Evolutionary conservation across 2,797 vertebrate species (phyloP).

Genomic region (Sebastiscus albofasciatus): DNA sequence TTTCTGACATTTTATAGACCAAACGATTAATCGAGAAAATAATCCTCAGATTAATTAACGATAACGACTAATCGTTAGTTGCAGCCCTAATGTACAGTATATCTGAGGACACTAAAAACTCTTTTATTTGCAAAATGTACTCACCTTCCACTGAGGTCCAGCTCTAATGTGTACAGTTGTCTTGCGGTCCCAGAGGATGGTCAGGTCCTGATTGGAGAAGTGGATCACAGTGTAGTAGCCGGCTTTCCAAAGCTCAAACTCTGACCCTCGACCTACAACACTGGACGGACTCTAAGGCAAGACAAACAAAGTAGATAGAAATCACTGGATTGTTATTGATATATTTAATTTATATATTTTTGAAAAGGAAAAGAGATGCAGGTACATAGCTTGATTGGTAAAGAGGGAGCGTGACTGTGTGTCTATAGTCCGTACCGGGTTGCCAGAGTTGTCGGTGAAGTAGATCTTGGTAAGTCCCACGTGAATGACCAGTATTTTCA

Average conservation of each 20-base stretch:
- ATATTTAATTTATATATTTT: neutral
- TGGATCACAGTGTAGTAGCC: constrained; percentile 93
- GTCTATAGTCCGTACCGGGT: constrained; percentile 82
- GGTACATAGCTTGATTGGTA: neutral
- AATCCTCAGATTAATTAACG: no score
- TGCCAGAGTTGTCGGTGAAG: constrained; percentile 91
- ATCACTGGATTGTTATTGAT: neutral
- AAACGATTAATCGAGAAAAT: no score
- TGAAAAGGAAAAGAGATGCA: neutral
- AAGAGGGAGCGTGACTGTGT: constrained; percentile 1
- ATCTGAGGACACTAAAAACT: neutral
- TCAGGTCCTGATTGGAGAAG: constrained; percentile 92
- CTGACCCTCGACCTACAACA: constrained; percentile 84
- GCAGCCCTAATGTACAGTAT: no score
- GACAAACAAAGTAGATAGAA: constrained; percentile 1
- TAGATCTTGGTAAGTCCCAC: constrained; percentile 94
- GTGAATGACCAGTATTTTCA: constrained; percentile 94
- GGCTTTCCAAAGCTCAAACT: constrained; percentile 93
- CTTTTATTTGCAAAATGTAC: neutral
- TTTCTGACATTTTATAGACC: no score
- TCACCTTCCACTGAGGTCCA: constrained; percentile 96
- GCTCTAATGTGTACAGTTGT: constrained; percentile 96
- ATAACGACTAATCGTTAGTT: no score
- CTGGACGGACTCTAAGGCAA: constrained; percentile 80
- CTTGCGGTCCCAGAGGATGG: constrained; percentile 96